Evolutionary conservation across 1,140 invertebrate genomes (phyloP).

Genomic region (Acyrthosiphon pisum): DNA sequence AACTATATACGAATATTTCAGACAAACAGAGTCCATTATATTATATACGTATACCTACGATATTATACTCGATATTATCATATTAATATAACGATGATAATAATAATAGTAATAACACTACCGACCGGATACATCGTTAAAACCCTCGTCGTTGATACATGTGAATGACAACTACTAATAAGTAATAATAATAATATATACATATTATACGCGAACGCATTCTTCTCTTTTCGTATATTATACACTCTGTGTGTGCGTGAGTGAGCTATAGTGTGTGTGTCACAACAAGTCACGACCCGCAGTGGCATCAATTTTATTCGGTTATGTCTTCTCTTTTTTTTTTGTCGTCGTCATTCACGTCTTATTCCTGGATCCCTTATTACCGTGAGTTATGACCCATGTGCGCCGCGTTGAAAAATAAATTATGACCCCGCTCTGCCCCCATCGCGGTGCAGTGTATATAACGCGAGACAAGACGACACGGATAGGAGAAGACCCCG

Average conservation of each 20-base stretch:
- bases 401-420: constrained; percentile 48
- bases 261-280: not conserved
- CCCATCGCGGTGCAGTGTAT: not conserved
- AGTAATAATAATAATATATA: not conserved
- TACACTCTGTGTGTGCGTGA: not conserved
- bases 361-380: constrained; percentile 24
- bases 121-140: constrained; percentile 11
- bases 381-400: constrained; percentile 50
- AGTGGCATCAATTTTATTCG: not conserved
- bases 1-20: not conserved
- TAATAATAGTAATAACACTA: not conserved
- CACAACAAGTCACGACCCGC: not conserved
- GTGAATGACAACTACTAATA: constrained; percentile 12
- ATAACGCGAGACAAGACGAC: not conserved
- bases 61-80: not conserved
- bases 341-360: not conserved
- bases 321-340: not conserved
- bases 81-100: not conserved
- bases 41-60: too few relatives aligned
- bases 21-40: not conserved
- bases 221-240: not conserved
- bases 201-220: not conserved
- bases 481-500: not conserved
- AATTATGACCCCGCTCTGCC: constrained; percentile 8
- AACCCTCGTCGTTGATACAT: not conserved